These are phyloP conservation scores for Hypsibius dujardini DNA, from an alignment of 1,140 invertebrate genomes.

Conservation along the genomic window DNA sequence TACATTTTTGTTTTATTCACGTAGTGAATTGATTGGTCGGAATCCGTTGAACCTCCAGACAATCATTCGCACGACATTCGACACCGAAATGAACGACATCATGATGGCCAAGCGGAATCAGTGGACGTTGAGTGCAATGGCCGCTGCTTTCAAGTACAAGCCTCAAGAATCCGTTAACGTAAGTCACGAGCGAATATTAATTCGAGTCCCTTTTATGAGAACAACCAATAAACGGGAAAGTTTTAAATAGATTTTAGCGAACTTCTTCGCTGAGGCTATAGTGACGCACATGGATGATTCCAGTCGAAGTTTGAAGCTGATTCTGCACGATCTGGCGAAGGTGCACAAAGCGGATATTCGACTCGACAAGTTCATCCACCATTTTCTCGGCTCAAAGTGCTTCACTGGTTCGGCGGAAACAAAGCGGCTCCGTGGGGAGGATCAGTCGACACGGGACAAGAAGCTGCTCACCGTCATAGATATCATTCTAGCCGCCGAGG, in stretches of 20 bases:
- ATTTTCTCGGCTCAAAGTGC: background rate
- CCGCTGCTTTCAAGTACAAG: background rate
- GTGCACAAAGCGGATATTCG: background rate
- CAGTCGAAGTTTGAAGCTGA: background rate
- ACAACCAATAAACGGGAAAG: no score
- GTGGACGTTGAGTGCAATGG: background rate
- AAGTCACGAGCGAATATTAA: background rate
- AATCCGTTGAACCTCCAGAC: background rate
- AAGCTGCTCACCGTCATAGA: background rate
- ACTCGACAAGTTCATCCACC: background rate
- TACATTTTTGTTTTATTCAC: no score
- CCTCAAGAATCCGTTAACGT: background rate
- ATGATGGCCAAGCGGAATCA: background rate
- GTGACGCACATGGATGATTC: background rate
- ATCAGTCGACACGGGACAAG: background rate
- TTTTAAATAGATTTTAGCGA: background rate
- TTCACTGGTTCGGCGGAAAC: background rate
- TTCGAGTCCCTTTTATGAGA: no score
- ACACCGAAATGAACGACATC: slow-evolving; percentile 1
- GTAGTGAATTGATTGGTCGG: no score
- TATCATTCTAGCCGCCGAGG: background rate
- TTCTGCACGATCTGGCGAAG: background rate
- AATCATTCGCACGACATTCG: background rate
- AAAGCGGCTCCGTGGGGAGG: background rate
- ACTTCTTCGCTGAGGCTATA: background rate